Conservation (phyloP, 1,140 invertebrate species). For the Lysiphlebus fabarum region DNA sequence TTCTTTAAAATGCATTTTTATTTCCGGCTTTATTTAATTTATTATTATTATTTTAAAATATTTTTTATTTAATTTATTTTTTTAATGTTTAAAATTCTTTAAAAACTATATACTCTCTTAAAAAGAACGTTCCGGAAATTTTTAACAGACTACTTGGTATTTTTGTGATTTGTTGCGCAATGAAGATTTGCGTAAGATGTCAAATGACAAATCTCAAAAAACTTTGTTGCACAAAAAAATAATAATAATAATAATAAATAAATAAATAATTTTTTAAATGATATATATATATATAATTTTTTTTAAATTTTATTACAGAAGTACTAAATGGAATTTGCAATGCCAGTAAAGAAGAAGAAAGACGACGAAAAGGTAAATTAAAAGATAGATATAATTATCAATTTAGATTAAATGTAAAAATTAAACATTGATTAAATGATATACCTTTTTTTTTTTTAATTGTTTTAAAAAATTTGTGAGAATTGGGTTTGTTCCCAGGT, state of each 20-base stretch:
- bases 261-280: not conserved
- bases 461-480: no score
- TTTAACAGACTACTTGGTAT: slow-evolving; percentile 31
- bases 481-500: slow-evolving; percentile 58
- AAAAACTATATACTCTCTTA: no score
- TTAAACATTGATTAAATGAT: no score
- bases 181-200: slow-evolving; percentile 42
- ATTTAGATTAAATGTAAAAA: no score
- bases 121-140: not conserved
- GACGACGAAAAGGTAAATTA: slow-evolving; percentile 73
- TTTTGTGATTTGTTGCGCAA: slow-evolving; percentile 47
- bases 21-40: no score
- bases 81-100: no score
- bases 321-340: slow-evolving; percentile 77
- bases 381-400: no score
- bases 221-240: no score
- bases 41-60: no score
- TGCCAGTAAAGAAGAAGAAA: slow-evolving; percentile 73
- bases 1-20: no score
- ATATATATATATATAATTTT: not conserved
- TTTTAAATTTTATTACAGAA: slow-evolving; percentile 65
- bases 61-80: no score
- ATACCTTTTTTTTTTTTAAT: no score
- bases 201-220: slow-evolving; percentile 1
- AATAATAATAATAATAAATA: not conserved